phyloP scores from a whole-genome alignment of 2,888 invertebrate species.

The Meteorus colon region DNA sequence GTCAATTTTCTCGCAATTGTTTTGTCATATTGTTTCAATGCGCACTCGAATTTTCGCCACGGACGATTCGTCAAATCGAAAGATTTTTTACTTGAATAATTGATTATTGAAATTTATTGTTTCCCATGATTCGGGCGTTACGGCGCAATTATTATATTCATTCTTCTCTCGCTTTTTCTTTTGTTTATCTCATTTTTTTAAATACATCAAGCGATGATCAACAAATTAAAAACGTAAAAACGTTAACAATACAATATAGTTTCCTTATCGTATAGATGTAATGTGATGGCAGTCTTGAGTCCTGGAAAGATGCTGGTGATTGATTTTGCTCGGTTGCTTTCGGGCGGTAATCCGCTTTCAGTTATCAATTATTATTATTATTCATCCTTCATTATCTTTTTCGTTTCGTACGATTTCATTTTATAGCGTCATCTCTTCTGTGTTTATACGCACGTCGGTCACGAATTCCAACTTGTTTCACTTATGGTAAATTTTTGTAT shows the following conservation, averaged over 20 bases:
- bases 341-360: conserved; percentile 38
- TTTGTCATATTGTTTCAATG: background rate
- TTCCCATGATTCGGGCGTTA: background rate
- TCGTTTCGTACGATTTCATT: conserved; percentile 44
- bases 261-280: conserved; percentile 67
- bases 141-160: background rate
- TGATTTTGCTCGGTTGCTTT: conserved; percentile 62
- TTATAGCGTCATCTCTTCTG: conserved; percentile 32
- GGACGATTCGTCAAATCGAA: conserved; percentile 1
- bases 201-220: conserved; percentile 65
- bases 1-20: background rate
- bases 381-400: conserved; percentile 43
- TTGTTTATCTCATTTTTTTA: conserved; percentile 35
- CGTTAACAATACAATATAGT: conserved; percentile 70
- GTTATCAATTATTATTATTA: conserved; percentile 29
- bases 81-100: background rate
- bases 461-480: conserved; percentile 60
- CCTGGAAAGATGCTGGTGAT: conserved; percentile 70
- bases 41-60: background rate
- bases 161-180: background rate
- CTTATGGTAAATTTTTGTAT: conserved; percentile 68
- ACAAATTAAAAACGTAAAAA: conserved; percentile 72
- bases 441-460: conserved; percentile 48
- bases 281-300: conserved; percentile 72
- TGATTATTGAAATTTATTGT: background rate